phyloP scores from a whole-genome alignment of 2,797 vertebrate genomes.

The Ctenochaetus hawaiiensis region DNA sequence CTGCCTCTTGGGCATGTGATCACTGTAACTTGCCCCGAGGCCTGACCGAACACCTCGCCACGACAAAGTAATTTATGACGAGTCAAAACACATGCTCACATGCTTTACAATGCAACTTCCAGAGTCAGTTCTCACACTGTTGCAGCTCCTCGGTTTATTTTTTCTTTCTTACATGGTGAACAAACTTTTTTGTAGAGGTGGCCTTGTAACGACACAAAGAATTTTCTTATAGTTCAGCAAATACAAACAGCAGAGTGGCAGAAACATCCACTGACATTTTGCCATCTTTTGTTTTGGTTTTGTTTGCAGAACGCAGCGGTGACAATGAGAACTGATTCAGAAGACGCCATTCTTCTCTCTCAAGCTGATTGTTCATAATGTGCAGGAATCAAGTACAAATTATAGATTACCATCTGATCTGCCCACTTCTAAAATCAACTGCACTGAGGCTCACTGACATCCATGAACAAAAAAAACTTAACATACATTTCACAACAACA shows the following conservation, averaged over 20 bases:
- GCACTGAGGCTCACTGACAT: not conserved
- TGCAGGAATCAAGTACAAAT: slow-evolving; percentile 7
- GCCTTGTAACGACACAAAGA: not conserved
- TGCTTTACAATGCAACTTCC: not conserved
- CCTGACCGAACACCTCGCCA: not conserved
- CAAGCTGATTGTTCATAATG: not conserved
- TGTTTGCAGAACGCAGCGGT: not conserved
- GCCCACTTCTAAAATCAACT: not conserved
- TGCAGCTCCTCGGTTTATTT: not conserved
- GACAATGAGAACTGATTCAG: not conserved
- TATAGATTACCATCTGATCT: not conserved
- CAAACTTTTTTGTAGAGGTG: not conserved
- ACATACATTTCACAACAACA: slow-evolving; percentile 26
- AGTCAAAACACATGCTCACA: too few species aligned
- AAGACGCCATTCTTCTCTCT: not conserved
- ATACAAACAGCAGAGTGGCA: not conserved
- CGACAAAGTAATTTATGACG: slow-evolving; percentile 18
- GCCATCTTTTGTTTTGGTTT: not conserved
- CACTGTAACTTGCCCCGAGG: not conserved
- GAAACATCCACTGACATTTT: slow-evolving; percentile 1
- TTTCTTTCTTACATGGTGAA: not conserved
- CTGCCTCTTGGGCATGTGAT: not conserved
- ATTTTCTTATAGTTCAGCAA: not conserved
- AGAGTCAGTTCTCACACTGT: not conserved
- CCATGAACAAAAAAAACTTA: not conserved